phyloP scores from a whole-genome alignment of 2,888 invertebrate species.

The Drosophila vallismaia region DNA sequence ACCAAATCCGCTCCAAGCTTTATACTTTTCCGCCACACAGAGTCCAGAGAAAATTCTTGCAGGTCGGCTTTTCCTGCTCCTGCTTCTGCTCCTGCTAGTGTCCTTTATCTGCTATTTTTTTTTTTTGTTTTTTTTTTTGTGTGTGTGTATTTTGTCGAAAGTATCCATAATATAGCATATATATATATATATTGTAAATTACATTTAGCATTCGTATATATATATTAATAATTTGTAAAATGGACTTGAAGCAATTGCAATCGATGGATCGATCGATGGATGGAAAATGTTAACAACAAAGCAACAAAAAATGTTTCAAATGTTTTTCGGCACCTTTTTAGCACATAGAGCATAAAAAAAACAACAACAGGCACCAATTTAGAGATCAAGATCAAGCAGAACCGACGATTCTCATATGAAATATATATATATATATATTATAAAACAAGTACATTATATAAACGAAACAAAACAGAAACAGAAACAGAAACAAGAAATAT shows the following conservation, averaged over 20 bases:
- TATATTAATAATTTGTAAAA: conserved; percentile 31
- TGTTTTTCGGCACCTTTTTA: conserved; percentile 58
- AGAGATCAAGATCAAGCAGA: conserved; percentile 43
- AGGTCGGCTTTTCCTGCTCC: not conserved
- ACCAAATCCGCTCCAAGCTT: not conserved
- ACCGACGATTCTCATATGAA: conserved; percentile 64
- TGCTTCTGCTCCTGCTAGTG: conserved; percentile 1
- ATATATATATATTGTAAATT: conserved; percentile 25
- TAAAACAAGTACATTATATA: conserved; percentile 25
- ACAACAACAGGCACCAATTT: conserved; percentile 51
- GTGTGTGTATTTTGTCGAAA: conserved; percentile 1
- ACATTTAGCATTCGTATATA: conserved; percentile 43
- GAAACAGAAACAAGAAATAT: conserved; percentile 9
- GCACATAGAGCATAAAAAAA: conserved; percentile 53
- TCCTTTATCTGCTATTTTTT: not conserved
- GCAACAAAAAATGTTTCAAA: conserved; percentile 59
- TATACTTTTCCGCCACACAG: not conserved
- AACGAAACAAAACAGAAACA: conserved; percentile 14
- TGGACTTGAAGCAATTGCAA: conserved; percentile 28
- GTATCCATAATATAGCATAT: conserved; percentile 1
- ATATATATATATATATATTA: conserved; percentile 25
- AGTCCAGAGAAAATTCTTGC: not conserved
- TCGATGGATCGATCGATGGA: conserved; percentile 21
- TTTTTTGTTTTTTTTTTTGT: not conserved
- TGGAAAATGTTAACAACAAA: conserved; percentile 42